Conservation (phyloP, 2,888 invertebrate species). For the Clitarchus hookeri region DNA sequence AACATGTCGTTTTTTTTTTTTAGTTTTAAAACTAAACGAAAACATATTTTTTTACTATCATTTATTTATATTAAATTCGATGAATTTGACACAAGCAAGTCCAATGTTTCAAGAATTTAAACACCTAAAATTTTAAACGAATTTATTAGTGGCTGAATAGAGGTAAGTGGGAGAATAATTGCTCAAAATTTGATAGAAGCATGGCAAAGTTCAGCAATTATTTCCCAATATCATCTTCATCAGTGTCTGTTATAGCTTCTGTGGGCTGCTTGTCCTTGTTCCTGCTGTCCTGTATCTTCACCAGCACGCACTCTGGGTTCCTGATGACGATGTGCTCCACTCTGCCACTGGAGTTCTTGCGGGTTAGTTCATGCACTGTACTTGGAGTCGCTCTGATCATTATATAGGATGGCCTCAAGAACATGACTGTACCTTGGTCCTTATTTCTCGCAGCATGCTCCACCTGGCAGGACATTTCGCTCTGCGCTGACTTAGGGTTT, state of each 20-base stretch:
- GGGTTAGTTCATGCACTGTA: background rate
- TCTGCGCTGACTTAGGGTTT: background rate
- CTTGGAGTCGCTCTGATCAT: background rate
- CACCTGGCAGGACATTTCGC: background rate
- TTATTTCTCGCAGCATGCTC: background rate
- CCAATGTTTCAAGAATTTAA: too few species aligned
- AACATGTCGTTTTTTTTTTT: too few species aligned
- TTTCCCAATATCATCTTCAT: background rate
- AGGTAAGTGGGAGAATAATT: too few species aligned
- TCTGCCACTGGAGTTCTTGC: background rate
- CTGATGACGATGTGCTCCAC: background rate
- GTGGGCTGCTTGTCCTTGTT: background rate
- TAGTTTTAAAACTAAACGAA: too few species aligned
- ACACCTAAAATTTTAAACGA: too few species aligned
- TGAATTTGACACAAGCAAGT: too few species aligned
- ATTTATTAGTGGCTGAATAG: too few species aligned
- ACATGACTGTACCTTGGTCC: background rate
- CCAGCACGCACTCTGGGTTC: background rate
- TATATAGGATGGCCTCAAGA: background rate
- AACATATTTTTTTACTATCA: too few species aligned
- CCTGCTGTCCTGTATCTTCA: background rate
- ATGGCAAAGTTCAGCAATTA: too few species aligned
- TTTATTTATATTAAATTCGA: too few species aligned
- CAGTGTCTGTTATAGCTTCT: background rate
- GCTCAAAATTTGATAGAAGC: too few species aligned